Base-by-base conservation (phyloP, 1,140 invertebrate species). In the Cyphomyrmex costatus region DNA sequence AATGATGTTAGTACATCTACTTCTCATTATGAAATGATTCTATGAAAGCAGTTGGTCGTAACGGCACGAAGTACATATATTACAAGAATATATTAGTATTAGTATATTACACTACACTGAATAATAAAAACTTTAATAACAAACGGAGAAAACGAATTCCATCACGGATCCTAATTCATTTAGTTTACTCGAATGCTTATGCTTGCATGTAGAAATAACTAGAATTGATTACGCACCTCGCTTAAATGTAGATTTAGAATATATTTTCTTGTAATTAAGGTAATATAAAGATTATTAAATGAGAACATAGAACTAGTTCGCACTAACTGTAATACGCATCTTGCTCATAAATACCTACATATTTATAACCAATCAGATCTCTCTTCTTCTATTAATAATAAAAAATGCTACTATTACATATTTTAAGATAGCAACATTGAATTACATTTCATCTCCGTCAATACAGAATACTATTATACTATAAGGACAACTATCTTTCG, bases 91-190 rank as follows among this genome's bases (percentile, higher is more conserved):
- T 24, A n/a, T n/a, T n/a, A n/a, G n/a, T n/a, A n/a, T n/a, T n/a
- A n/a, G n/a, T n/a, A n/a, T n/a, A 10, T 42, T 68, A 68, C 14
- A 53, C 14, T 70, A 14, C 8, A 12, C 16, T 3, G 33, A 33
- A 51, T 66, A 12, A 7, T 33, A 53, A 66, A 51, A 53, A 19
- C 4, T 42, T 27, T n/a, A 21, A 33, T n/a, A 8, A 12, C 19
- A n/a, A 56, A 66, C n/a, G 5, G 6, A 51, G 10, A 21, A 1
- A 46, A 78, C 6, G 8, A 36, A 36, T 42, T 24, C 58, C 33
- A 79, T 53, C 42, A 66, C 12, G 30, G 30, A 79, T 66, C 4
- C 5, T 66, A 51, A 42, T 66, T 79, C 36, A 51, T 66, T 7
- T 21, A 63, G 2, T 53, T 27, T 21, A 53, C 27, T 10, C 24